phyloP scores from a whole-genome alignment of 2,113 vertebrate species.

The Cephalopterus ornatus region DNA sequence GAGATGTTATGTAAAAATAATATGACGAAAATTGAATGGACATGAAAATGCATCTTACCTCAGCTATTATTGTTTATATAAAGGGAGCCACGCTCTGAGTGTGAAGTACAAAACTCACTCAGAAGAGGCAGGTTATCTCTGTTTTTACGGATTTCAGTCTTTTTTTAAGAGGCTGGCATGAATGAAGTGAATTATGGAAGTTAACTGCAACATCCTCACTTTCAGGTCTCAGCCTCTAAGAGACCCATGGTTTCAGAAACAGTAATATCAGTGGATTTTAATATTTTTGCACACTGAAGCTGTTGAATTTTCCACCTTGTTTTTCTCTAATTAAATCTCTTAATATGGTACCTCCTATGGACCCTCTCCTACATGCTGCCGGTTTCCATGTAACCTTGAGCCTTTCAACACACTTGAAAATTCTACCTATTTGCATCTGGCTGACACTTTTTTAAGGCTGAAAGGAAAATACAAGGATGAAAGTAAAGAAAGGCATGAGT shows the following conservation, averaged over 20 bases:
- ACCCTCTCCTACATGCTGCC: background rate
- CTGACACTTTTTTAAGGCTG: background rate
- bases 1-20: background rate
- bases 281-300: background rate
- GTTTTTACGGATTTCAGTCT: background rate
- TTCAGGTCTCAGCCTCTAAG: background rate
- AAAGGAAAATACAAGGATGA: background rate
- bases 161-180: background rate
- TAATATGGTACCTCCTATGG: background rate
- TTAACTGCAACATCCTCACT: background rate
- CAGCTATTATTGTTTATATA: background rate
- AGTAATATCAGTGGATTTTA: background rate
- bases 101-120: background rate
- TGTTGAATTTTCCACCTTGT: background rate
- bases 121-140: background rate
- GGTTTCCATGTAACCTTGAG: background rate
- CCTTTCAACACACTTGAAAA: background rate
- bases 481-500: background rate
- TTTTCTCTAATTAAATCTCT: background rate
- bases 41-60: background rate
- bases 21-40: background rate
- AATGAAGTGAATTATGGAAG: background rate
- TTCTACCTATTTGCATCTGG: background rate
- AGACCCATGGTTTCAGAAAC: background rate
- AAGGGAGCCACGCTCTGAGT: fast-evolving